Base-by-base conservation (phyloP, 2,888 invertebrate genomes). In the Schizotus pectinicornis region DNA sequence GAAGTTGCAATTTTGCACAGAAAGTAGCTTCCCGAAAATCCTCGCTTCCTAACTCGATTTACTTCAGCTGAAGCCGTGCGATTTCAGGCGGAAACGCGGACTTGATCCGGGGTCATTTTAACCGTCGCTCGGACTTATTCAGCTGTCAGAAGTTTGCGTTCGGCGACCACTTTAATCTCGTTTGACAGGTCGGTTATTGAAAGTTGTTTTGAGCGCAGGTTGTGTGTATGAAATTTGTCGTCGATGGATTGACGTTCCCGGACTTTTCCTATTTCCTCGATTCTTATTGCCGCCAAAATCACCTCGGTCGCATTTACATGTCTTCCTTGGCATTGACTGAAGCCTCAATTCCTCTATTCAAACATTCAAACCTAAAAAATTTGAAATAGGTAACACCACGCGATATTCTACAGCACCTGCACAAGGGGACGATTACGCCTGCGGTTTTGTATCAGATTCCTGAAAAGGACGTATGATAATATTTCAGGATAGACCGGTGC, bases 131-230 rank as follows among this genome's bases (percentile, higher is more conserved):
- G 48, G 54, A 56, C 51, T 55, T 54, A 65, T 65, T 63, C 63
- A 63, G 45, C 61, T 65, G 65, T 65, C 65, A 63, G 50, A 56
- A 62, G 54, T 62, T 61, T 34, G 58, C 62, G 38, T 50, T 55
- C 46, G 54, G 57, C 56, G 65, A 62, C 63, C 63, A 62, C 59
- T 63, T 65, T 65, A 65, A 65, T 65, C 63, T 63, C 52, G 47
- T 64, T 64, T 55, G 61, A 59, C 63, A 51, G 48, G 49, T 36
- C 48, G 51, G 42, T 47, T 45, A 51, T 53, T 42, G 58, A 55
- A 49, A 52, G 55, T 55, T 60, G 39, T 53, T 42, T 47, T 52
- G 48, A 32, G 30, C n/a, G 33, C 31, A 32, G 34, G n/a, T 13
- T 12, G 14, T 46, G 14, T 46, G 22, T 43, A 43, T 32, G 42